Base-by-base conservation (phyloP, 2,888 invertebrate genomes). In the Scaptomyza parva region DNA sequence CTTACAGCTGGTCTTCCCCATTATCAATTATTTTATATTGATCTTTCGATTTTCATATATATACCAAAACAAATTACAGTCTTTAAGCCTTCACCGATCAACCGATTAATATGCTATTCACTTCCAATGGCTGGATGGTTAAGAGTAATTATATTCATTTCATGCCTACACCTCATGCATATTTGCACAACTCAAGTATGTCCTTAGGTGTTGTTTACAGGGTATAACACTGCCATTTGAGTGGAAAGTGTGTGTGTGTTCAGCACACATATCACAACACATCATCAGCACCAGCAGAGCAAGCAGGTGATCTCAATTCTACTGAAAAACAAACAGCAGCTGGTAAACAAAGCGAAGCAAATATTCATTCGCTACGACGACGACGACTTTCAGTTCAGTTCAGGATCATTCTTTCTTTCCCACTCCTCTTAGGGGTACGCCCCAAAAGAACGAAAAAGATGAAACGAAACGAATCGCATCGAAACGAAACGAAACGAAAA, bases 221-320 rank as follows among this genome's bases (percentile, higher is more conserved):
- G 48, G 48, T 41, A 41, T 41, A 33, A 4, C 26, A 20, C 14
- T n/a, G 53, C 20, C 55, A 55, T 52, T 55, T 48, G 20, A 50
- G 76, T 53, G 64, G 64, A 60, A 76, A n/a, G n/a, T n/a, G n/a
- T n/a, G n/a, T n/a, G 72, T 73, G 40, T 40, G 52, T 30, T 44
- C 8, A 5, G 41, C 33, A 39, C 9, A 35, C 35, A 35, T 0
- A n/a, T 5, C 22, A 35, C 8, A 14, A 43, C 18, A 9, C 68
- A 22, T n/a, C n/a, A n/a, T n/a, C n/a, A n/a, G n/a, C n/a, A n/a
- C n/a, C n/a, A n/a, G n/a, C n/a, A n/a, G n/a, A n/a, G n/a, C n/a
- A n/a, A n/a, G n/a, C 50, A 69, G 51, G 28, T 70, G 62, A 54
- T 70, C 40, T 20, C 26, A 69, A 30, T 55, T 55, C 35, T 24